These are phyloP conservation scores for human (Homo sapiens) DNA, from an alignment of 2,113 vertebrate genomes.

Conservation along the genomic window GRCh38 chr2:141099501-141100000, in stretches of 20 bases:
- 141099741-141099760: not conserved
- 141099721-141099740: not conserved
- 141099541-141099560: not conserved
- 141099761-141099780: not conserved
- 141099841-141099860: not conserved
- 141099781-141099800: not conserved
- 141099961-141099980: not conserved
- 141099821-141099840: not conserved
- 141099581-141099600: not conserved
- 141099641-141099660: not conserved
- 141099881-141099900: not conserved
- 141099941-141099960: not conserved
- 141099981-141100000: not conserved
- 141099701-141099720: not conserved
- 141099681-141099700: not conserved
- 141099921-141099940: not conserved
- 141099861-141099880: not conserved
- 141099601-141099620: not conserved
- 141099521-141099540: not conserved
- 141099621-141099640: not conserved
- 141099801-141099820: not conserved
- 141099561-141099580: not conserved
- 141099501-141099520: not conserved
- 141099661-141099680: not conserved
- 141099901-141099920: not conserved